Conservation (phyloP, 2,888 invertebrate species). For the Tetheella fluctuosa region DNA sequence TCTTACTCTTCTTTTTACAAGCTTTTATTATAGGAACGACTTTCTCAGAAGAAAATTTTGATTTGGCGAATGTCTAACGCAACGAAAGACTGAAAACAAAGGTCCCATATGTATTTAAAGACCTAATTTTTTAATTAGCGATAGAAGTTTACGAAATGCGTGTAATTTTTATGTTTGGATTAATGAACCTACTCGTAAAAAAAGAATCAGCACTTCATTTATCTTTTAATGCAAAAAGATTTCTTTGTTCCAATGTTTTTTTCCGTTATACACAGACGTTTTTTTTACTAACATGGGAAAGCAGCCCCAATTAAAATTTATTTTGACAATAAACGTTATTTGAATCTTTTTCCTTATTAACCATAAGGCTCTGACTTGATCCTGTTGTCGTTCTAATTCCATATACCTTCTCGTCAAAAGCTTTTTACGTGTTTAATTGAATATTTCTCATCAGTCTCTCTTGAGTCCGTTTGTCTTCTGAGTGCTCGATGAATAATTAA, state of each 20-base stretch:
- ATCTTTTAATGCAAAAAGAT: constrained; percentile 36
- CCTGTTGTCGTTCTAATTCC: constrained; percentile 43
- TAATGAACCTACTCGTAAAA: constrained; percentile 25
- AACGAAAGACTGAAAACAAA: too few relatives aligned
- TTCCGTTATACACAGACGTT: constrained; percentile 27
- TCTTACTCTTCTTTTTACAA: too few relatives aligned
- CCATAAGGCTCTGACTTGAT: constrained; percentile 16
- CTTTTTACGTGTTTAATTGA: constrained; percentile 54
- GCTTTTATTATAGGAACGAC: too few relatives aligned
- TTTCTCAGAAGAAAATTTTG: too few relatives aligned
- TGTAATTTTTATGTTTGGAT: too few relatives aligned
- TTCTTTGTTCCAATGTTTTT: constrained; percentile 32
- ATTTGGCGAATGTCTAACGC: too few relatives aligned
- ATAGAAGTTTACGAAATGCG: too few relatives aligned
- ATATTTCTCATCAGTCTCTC: constrained; percentile 49
- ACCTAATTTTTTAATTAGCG: too few relatives aligned
- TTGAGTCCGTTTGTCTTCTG: constrained; percentile 32
- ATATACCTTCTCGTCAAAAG: constrained; percentile 25
- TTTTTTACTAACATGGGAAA: constrained; percentile 28
- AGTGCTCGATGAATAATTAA: constrained; percentile 58
- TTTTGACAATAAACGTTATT: constrained; percentile 23
- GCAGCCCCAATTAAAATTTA: constrained; percentile 37
- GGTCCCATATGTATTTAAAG: too few relatives aligned
- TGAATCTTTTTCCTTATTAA: constrained; percentile 25
- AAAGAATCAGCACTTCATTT: constrained; percentile 30